Evolutionary conservation across 1,140 invertebrate species (phyloP).

Genomic region (Brachionus sp.): DNA sequence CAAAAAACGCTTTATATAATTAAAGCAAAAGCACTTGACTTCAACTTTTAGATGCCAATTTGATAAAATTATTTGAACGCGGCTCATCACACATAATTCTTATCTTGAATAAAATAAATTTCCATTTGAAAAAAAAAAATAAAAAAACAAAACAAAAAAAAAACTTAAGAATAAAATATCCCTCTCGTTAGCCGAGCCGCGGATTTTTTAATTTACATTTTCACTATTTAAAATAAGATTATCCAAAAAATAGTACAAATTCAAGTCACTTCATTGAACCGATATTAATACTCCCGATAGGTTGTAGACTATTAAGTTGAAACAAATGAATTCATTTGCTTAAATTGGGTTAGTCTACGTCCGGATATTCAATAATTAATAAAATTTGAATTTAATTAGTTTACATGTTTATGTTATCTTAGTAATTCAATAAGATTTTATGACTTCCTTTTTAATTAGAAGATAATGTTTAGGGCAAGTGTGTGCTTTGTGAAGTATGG

Average conservation of each 20-base stretch:
- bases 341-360: background rate
- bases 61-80: background rate
- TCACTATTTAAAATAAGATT: background rate
- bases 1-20: slow-evolving; percentile 3
- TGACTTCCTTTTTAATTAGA: background rate
- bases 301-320: background rate
- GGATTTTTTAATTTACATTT: background rate
- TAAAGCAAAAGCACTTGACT: background rate
- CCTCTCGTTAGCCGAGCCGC: background rate
- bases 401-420: background rate
- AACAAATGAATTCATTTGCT: background rate
- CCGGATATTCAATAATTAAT: background rate
- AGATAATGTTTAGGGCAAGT: background rate
- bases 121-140: no score
- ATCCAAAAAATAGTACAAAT: background rate
- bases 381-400: background rate
- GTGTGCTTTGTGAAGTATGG: background rate
- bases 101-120: background rate
- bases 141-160: no score
- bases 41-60: background rate
- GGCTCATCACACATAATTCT: background rate
- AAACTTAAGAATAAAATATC: background rate
- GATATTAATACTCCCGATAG: slow-evolving; percentile 1
- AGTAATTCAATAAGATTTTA: background rate
- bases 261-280: background rate